phyloP scores from a whole-genome alignment of 1,140 invertebrate species.

The Drosophila tropicalis region DNA sequence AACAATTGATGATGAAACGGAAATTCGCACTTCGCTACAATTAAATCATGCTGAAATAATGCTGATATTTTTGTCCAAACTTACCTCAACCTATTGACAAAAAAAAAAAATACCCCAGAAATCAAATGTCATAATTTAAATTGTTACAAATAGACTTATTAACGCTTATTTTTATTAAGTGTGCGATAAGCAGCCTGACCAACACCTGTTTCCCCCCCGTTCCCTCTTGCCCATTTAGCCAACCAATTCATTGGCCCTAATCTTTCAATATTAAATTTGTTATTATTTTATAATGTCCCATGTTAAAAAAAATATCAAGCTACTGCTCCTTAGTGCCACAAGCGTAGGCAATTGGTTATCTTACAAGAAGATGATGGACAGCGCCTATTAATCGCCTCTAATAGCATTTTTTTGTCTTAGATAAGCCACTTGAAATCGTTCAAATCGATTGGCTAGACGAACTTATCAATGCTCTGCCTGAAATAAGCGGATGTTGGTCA shows the following conservation, averaged over 20 bases:
- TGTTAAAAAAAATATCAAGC: conserved; percentile 22
- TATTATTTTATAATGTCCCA: conserved; percentile 58
- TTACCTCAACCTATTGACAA: conserved; percentile 34
- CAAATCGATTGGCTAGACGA: conserved; percentile 22
- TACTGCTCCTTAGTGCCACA: too few relatives aligned
- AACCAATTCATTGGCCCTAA: conserved; percentile 24
- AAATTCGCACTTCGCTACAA: conserved; percentile 65
- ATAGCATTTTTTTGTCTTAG: conserved; percentile 71
- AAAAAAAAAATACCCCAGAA: background rate
- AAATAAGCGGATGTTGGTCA: background rate
- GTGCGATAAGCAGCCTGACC: conserved; percentile 56
- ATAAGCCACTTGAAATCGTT: conserved; percentile 63
- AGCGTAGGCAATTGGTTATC: conserved; percentile 59
- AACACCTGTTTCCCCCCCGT: background rate
- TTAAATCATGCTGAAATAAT: conserved; percentile 41
- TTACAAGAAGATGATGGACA: conserved; percentile 77
- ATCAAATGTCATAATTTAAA: conserved; percentile 73
- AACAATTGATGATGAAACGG: conserved; percentile 31
- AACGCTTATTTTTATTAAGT: conserved; percentile 79
- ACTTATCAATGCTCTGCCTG: conserved; percentile 33
- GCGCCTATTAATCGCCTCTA: conserved; percentile 80
- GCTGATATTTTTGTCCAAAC: conserved; percentile 42
- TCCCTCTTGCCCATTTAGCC: background rate
- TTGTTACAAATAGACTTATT: conserved; percentile 77
- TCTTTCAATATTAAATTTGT: conserved; percentile 70